Evolutionary conservation across 2,113 vertebrate genomes (phyloP).

Genomic region (Synodontis membranacea): DNA sequence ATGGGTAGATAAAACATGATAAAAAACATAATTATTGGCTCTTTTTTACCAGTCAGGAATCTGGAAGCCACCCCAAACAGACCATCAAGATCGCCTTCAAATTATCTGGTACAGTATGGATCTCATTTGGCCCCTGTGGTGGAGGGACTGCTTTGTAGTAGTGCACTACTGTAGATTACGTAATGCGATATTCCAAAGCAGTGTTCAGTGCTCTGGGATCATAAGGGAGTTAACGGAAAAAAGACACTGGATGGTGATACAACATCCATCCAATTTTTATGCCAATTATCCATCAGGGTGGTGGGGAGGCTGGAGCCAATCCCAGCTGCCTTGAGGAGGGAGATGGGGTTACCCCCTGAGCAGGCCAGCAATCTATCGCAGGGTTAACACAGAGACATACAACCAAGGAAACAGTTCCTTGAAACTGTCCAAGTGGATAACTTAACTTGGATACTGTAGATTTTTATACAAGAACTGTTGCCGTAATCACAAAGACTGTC

Average conservation of each 20-base stretch:
- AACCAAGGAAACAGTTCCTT: neutral
- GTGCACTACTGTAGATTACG: neutral
- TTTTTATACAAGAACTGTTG: neutral
- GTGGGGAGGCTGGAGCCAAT: too few relatives aligned
- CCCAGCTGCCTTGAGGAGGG: too few relatives aligned
- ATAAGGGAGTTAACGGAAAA: neutral
- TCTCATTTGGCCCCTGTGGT: neutral
- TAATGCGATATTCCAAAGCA: neutral
- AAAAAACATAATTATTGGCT: neutral
- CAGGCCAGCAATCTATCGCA: too few relatives aligned
- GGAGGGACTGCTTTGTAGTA: neutral
- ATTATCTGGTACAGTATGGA: neutral
- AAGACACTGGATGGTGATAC: neutral
- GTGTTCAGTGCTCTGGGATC: neutral
- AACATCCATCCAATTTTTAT: too few relatives aligned
- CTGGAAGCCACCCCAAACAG: neutral
- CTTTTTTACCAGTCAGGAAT: neutral
- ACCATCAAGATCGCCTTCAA: neutral
- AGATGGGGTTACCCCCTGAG: too few relatives aligned
- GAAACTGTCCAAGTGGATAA: neutral
- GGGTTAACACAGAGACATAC: too few relatives aligned
- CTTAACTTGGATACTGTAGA: neutral
- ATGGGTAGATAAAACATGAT: neutral
- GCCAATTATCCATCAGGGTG: too few relatives aligned
- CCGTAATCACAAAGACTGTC: neutral